Evolutionary conservation across 2,888 invertebrate species (phyloP).

Genomic region (Agrilus mali): DNA sequence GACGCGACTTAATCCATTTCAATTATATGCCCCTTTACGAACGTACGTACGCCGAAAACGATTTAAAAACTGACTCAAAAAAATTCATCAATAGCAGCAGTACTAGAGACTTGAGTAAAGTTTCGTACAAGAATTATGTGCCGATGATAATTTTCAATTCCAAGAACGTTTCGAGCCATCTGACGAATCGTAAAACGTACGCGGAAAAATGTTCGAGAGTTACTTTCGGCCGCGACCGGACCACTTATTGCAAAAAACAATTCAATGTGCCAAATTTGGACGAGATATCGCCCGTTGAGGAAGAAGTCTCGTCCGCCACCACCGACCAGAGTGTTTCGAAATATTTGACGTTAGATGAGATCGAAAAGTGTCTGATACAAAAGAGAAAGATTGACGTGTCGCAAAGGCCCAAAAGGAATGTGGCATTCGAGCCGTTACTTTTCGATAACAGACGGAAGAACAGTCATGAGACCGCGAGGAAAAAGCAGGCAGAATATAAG

Average conservation of each 20-base stretch:
- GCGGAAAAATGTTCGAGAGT: conserved; percentile 9
- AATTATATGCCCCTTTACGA: conserved; percentile 5
- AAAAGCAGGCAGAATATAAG: conserved; percentile 32
- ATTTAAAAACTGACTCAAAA: too few species aligned
- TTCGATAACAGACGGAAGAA: conserved; percentile 36
- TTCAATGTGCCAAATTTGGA: conserved; percentile 21
- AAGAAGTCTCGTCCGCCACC: conserved; percentile 10
- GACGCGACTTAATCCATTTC: background rate
- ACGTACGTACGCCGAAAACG: background rate
- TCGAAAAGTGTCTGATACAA: conserved; percentile 5
- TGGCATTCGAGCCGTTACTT: conserved; percentile 38
- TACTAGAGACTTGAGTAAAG: conserved; percentile 5
- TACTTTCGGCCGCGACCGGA: conserved; percentile 11
- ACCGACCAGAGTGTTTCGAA: too few species aligned
- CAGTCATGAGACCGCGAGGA: conserved; percentile 15
- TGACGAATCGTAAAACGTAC: conserved; percentile 5
- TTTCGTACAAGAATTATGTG: conserved; percentile 10
- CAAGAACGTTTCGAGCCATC: conserved; percentile 10
- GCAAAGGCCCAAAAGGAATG: conserved; percentile 22
- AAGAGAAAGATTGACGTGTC: conserved; percentile 2
- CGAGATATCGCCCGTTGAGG: conserved; percentile 27
- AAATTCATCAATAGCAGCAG: too few species aligned
- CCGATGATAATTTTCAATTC: conserved; percentile 12
- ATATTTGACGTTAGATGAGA: conserved; percentile 3
- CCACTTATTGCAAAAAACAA: conserved; percentile 9